Evolutionary conservation across 2,888 invertebrate species (phyloP).

Genomic region (Himalopsyche kuldschensis): DNA sequence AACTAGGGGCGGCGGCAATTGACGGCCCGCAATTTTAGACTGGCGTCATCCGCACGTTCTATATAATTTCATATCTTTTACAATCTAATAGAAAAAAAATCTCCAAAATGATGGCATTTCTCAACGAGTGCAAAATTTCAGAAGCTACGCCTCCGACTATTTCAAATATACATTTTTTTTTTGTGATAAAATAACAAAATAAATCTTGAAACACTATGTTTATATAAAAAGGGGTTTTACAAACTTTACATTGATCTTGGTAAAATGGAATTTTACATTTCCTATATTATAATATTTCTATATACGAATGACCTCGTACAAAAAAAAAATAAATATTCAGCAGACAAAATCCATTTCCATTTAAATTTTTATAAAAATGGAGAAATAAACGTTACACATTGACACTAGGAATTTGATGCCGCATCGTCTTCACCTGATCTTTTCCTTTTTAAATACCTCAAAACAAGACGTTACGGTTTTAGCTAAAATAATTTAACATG

Average conservation of each 20-base stretch:
- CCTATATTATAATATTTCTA: neutral
- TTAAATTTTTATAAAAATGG: neutral
- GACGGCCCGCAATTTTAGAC: neutral
- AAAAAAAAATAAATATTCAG: neutral
- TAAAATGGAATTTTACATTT: neutral
- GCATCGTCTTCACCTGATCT: too few species aligned
- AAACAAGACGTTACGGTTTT: too few species aligned
- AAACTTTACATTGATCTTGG: neutral
- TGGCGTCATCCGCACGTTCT: neutral
- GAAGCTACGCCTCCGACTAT: conserved; percentile 13
- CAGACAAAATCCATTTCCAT: neutral
- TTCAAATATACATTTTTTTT: conserved; percentile 2
- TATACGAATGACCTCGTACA: neutral
- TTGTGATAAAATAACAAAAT: neutral
- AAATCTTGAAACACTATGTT: conserved; percentile 15
- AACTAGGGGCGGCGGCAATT: neutral
- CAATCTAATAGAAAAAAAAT: neutral
- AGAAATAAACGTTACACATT: neutral
- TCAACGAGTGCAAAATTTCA: conserved; percentile 14
- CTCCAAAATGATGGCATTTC: conserved; percentile 26
- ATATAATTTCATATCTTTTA: neutral
- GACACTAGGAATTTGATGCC: too few species aligned
- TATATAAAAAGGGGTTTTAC: neutral
- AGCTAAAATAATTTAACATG: too few species aligned
- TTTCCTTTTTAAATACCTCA: too few species aligned